Conservation (phyloP, 2,797 vertebrate species). For the Sebastes steindachneri region DNA sequence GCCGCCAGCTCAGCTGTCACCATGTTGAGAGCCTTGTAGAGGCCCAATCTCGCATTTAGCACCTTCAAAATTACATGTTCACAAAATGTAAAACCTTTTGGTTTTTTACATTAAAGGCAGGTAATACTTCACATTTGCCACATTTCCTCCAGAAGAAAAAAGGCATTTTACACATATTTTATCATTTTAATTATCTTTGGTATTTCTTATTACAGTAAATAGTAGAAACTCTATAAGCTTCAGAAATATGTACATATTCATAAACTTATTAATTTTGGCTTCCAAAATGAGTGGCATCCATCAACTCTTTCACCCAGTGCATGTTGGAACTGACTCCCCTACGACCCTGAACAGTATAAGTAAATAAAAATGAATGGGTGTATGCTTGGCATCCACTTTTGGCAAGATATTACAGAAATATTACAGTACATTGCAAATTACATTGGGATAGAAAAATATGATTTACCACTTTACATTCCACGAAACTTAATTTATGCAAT, state of each 20-base stretch:
- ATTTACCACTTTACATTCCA: not conserved
- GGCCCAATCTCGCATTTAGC: no score
- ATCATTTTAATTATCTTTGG: not conserved
- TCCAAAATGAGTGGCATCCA: not conserved
- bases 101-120: not conserved
- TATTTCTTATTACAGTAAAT: not conserved
- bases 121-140: not conserved
- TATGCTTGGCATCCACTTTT: not conserved
- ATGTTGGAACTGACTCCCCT: not conserved
- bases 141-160: no score
- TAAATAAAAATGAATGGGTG: not conserved
- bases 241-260: not conserved
- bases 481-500: not conserved
- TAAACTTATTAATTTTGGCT: not conserved
- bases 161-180: not conserved
- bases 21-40: rapidly evolving
- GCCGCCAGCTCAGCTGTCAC: no score
- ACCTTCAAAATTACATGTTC: not conserved
- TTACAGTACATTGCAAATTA: not conserved
- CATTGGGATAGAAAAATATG: not conserved
- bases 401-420: not conserved
- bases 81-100: not conserved
- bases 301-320: not conserved
- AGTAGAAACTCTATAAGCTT: not conserved
- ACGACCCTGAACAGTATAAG: not conserved